Base-by-base conservation (phyloP, 2,888 invertebrate genomes). In the Microplitis deprimator region DNA sequence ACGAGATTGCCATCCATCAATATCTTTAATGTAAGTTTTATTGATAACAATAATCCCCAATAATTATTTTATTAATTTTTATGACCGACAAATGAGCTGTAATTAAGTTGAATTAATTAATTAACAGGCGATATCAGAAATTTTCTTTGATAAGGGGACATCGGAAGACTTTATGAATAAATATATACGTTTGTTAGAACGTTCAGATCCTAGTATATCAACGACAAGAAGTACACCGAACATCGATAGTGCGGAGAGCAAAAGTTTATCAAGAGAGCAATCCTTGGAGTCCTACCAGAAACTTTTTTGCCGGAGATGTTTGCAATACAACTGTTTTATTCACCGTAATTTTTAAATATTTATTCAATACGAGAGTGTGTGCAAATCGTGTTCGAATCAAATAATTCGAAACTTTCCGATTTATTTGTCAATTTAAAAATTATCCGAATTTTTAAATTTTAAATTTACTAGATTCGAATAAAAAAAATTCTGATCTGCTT, bases 231-330 rank as follows among this genome's bases (percentile, higher is more conserved):
- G 98, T 88, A 98, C 98, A 13, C 98, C 98, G 39, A 98, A 98
- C 91, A 97, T 98, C 84, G 98, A 98, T 91, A 98, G 98, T 0
- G 94, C 95, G 4, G 94, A 94, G 81, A 97, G 98, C 0, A 96
- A 97, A 90, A 96, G 96, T 75, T 97, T 98, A 39, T 94, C 96
- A 0, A 92, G 97, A 62, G 98, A 98, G 86, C 96, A 98, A 91
- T 97, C 97, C 20, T 95, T 99, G 94, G 98, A 99, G 91, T 98
- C 98, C n/a, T 99, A 98, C 91, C 98, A 98, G 89, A 97, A 98
- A n/a, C 92, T 99, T 16, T 99, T 99, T 91, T 99, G 99, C 87
- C 92, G 98, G 29, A 93, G 98, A 64, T 99, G 99, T 91, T 98
- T 97, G 91, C 98, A 98, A 92, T 99, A 99, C 90, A 99, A 99